phyloP scores from a whole-genome alignment of 2,888 invertebrate genomes.

The Ypsolopha sequella region DNA sequence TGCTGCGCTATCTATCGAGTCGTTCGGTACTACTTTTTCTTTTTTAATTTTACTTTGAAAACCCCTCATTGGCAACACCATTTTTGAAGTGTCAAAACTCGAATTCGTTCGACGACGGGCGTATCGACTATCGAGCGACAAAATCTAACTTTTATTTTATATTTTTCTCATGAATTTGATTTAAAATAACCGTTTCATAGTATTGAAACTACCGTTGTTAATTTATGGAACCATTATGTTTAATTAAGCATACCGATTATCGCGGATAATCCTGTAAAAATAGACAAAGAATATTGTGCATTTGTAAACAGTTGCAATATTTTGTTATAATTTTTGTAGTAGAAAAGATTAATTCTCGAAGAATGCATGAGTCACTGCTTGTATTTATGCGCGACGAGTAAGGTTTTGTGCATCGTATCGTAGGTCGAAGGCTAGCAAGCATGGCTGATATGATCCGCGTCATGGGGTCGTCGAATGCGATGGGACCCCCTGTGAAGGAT shows the following conservation, averaged over 20 bases:
- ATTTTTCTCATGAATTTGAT: conserved; percentile 13
- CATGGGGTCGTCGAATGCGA: conserved; percentile 75
- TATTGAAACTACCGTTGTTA: no score
- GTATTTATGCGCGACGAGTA: conserved; percentile 14
- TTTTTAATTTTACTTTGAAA: no score
- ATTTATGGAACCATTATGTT: no score
- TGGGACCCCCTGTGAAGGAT: conserved; percentile 77
- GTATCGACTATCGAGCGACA: background rate
- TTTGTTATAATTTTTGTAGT: conserved; percentile 6
- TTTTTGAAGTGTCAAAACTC: background rate
- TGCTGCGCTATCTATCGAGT: no score
- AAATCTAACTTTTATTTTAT: conserved; percentile 7
- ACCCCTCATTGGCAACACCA: background rate
- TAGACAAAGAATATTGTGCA: background rate
- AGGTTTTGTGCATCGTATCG: conserved; percentile 1
- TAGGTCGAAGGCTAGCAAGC: background rate
- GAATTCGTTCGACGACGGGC: background rate
- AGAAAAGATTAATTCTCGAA: conserved; percentile 15
- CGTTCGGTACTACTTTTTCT: no score
- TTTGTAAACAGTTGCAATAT: conserved; percentile 6
- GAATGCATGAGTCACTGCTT: conserved; percentile 41
- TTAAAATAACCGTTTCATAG: no score
- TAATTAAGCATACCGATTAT: no score
- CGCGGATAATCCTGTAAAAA: no score
- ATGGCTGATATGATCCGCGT: conserved; percentile 81